Evolutionary conservation across 2,888 invertebrate genomes (phyloP).

Genomic region (Erynnis tages): DNA sequence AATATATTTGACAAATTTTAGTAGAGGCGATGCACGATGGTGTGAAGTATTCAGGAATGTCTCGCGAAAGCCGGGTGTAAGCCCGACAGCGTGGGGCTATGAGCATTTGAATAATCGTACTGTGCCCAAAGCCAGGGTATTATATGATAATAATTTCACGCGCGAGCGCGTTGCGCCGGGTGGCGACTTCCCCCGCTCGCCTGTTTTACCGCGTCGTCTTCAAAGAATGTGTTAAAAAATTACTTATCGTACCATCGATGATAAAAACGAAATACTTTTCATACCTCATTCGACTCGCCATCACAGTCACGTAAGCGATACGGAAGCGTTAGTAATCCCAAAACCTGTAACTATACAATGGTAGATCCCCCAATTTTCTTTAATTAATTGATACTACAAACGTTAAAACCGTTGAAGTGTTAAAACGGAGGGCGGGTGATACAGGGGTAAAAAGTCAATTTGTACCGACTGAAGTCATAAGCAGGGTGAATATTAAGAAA

Average conservation of each 20-base stretch:
- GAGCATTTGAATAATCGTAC: conserved; percentile 78
- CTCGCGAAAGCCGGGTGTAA: conserved; percentile 46
- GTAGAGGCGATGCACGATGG: conserved; percentile 52
- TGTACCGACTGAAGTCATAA: conserved; percentile 18
- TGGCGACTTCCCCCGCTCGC: conserved; percentile 45
- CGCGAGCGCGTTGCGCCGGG: conserved; percentile 61
- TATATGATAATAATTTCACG: conserved; percentile 81
- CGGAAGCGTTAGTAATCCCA: conserved; percentile 45
- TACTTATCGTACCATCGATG: conserved; percentile 44
- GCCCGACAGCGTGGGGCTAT: conserved; percentile 49
- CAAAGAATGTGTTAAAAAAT: conserved; percentile 74
- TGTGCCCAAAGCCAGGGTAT: conserved; percentile 65
- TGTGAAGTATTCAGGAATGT: conserved; percentile 62
- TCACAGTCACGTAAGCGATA: conserved; percentile 42
- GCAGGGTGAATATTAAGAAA: conserved; percentile 1
- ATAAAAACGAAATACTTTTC: conserved; percentile 42
- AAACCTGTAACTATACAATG: conserved; percentile 40
- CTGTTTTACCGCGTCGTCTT: conserved; percentile 47
- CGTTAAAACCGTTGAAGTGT: conserved; percentile 64
- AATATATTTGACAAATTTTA: conserved; percentile 77
- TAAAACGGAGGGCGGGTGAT: conserved; percentile 44
- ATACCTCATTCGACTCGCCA: conserved; percentile 36
- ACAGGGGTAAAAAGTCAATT: conserved; percentile 36
- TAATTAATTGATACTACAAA: conserved; percentile 71
- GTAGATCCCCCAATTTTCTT: conserved; percentile 47